phyloP scores from a whole-genome alignment of 2,888 invertebrate genomes.

The Nysson spinosus region DNA sequence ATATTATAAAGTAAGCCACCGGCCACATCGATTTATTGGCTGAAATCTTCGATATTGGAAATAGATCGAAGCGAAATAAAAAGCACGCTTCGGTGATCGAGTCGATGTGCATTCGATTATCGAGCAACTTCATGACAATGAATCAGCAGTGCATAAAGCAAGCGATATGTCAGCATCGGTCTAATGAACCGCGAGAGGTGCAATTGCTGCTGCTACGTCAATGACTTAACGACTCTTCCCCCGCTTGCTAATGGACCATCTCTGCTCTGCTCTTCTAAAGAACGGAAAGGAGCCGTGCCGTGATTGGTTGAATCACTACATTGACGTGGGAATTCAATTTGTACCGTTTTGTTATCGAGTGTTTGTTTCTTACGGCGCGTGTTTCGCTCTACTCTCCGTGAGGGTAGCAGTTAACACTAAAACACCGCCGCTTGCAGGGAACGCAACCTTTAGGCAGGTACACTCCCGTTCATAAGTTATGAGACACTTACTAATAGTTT shows the following conservation, averaged over 20 bases:
- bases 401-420: not conserved
- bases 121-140: constrained; percentile 1
- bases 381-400: constrained; percentile 6
- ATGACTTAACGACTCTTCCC: constrained; percentile 60
- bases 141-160: not conserved
- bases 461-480: not conserved
- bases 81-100: constrained; percentile 7
- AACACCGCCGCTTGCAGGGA: no score
- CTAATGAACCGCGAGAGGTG: constrained; percentile 54
- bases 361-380: constrained; percentile 55
- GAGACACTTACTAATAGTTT: no score
- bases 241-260: constrained; percentile 50
- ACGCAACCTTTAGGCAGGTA: no score
- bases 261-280: constrained; percentile 8
- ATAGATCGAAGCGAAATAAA: no score
- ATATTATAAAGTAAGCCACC: no score
- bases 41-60: no score
- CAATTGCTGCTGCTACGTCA: constrained; percentile 48
- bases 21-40: no score
- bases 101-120: constrained; percentile 33
- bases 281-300: constrained; percentile 20
- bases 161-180: constrained; percentile 28
- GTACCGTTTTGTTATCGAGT: constrained; percentile 57
- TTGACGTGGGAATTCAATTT: constrained; percentile 67
- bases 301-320: constrained; percentile 63